phyloP scores from a whole-genome alignment of 2,797 vertebrate species.

The Eospalax fontanierii region DNA sequence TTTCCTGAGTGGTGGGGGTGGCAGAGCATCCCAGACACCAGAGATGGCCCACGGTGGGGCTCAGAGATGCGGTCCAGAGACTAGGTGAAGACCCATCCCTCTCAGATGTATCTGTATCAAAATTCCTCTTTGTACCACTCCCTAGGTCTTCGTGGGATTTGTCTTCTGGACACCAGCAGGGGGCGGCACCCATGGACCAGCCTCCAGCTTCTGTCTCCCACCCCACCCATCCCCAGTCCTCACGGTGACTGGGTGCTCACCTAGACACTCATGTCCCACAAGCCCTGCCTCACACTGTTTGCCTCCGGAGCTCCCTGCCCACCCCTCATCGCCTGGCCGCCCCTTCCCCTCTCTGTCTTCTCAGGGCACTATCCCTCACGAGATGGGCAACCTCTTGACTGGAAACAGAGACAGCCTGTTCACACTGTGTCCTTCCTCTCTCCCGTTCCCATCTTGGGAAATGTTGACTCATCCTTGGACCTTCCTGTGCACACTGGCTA shows the following conservation, averaged over 20 bases:
- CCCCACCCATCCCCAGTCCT: background rate
- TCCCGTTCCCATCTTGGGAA: background rate
- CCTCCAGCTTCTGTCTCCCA: no score
- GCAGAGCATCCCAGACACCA: background rate
- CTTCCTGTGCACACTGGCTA: background rate
- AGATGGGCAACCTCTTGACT: no score
- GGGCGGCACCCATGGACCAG: background rate
- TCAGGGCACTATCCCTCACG: background rate
- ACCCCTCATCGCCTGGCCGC: background rate
- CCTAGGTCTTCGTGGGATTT: background rate
- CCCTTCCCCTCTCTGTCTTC: no score
- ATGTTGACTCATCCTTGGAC: no score
- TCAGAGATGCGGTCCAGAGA: background rate
- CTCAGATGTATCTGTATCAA: background rate
- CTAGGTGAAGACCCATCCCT: fast-evolving
- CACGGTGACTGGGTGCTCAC: background rate
- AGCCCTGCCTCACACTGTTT: background rate
- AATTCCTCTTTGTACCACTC: background rate
- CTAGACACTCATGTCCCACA: background rate
- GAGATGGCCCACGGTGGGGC: fast-evolving
- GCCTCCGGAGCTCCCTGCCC: background rate
- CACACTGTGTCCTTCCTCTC: background rate
- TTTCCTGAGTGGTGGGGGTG: background rate
- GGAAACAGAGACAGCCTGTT: background rate
- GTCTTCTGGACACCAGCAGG: background rate